Evolutionary conservation across 2,888 invertebrate genomes (phyloP), one percentile per base, ranked within the genome.

Genomic region (Charanyca ferruginea): DNA sequence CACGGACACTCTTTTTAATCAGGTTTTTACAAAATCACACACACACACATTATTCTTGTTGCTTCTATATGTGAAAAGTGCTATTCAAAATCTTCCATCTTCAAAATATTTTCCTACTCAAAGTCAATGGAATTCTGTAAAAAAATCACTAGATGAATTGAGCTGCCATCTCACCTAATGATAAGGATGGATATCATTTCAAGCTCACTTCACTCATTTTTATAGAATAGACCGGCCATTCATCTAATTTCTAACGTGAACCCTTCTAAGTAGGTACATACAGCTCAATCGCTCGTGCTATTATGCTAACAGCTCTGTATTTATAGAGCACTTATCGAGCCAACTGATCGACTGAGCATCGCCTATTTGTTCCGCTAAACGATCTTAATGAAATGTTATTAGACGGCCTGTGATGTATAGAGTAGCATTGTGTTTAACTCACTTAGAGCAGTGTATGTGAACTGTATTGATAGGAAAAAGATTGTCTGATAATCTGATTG

Each of bases 351-450:
- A 25, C n/a, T 44, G 22, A 51, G 60, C 52, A 48, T 75, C 66
- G 71, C 42, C 60, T 74, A 53, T 73, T 73, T 73, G 75, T 69
- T 68, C 41, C 52, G 23, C 64, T 73, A 64, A 73, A 70, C 59
- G 52, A 55, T 52, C 71, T 52, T 60, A 73, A 73, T 73, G 63
- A 70, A 59, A 52, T 59, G 63, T 45, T 55, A 69, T 63, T 73
- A 73, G 76, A 52, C 52, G 7, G 42, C 13, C 13, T n/a, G 42
- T 63, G 70, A 70, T 76, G 20, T 52, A 69, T 55, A n/a, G 42
- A 42, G 45, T 25, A 58, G 53, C 54, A 45, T 73, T 68, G 57
- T 49, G 48, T 55, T 45, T 35, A 23, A 47, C 49, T 52, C 13
- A 49, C 49, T 52, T 44, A 44, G 38, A 20, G 16, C 0, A 28